Evolutionary conservation across 2,113 vertebrate genomes (phyloP).

Genomic region (Coryphaenoides rupestris): DNA sequence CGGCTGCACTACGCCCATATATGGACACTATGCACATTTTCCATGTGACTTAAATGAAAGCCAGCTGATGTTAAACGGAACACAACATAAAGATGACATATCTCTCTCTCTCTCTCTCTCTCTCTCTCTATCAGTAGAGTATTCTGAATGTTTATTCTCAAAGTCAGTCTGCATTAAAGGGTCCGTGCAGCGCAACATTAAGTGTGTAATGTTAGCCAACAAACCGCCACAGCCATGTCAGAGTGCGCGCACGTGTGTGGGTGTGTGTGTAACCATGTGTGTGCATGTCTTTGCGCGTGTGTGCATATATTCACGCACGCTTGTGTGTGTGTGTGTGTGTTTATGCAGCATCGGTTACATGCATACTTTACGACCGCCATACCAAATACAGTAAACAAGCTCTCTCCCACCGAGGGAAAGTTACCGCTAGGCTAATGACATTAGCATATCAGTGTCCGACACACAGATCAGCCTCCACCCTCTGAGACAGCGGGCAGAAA

Average conservation of each 20-base stretch:
- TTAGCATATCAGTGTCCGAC: too few species aligned
- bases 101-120: slow-evolving; percentile 19
- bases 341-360: too few species aligned
- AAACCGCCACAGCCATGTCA: not conserved
- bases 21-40: slow-evolving; percentile 39
- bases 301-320: not conserved
- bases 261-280: slow-evolving; percentile 10
- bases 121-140: slow-evolving; percentile 15
- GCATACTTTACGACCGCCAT: slow-evolving; percentile 3
- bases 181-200: not conserved
- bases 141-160: slow-evolving; percentile 44
- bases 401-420: too few species aligned
- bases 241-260: not conserved
- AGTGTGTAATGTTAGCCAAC: slow-evolving; percentile 20
- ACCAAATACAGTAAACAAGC: slow-evolving; percentile 10
- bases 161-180: slow-evolving; percentile 32
- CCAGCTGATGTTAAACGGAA: slow-evolving; percentile 55
- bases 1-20: slow-evolving; percentile 46
- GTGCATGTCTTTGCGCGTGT: not conserved
- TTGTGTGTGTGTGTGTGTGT: too few species aligned
- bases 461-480: too few species aligned
- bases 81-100: slow-evolving; percentile 60
- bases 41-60: slow-evolving; percentile 56
- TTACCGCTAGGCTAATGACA: too few species aligned
- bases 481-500: too few species aligned